These are phyloP conservation scores for Lithobates sylvaticus DNA, from an alignment of 2,797 vertebrate species.

Conservation along the genomic window DNA sequence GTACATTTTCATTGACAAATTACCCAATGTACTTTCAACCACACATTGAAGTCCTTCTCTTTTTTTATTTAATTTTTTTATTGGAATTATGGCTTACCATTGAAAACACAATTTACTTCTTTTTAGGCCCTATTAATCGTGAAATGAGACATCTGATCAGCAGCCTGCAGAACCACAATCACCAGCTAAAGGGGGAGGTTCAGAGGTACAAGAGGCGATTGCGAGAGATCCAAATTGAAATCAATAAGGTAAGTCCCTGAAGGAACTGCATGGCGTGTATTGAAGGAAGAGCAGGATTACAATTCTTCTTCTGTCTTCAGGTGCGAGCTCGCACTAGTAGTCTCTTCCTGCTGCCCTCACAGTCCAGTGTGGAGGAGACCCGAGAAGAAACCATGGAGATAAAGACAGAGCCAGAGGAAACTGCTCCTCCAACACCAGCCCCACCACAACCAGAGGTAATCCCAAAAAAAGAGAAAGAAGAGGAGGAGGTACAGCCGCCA, in stretches of 20 bases:
- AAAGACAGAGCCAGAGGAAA: slow-evolving; percentile 87
- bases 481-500: slow-evolving; percentile 72
- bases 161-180: slow-evolving; percentile 96
- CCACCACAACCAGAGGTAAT: slow-evolving; percentile 63
- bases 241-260: slow-evolving; percentile 83
- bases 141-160: slow-evolving; percentile 98
- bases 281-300: background rate
- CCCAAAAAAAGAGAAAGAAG: slow-evolving; percentile 62
- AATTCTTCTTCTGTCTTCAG: slow-evolving; percentile 68
- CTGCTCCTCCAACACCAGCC: slow-evolving; percentile 73
- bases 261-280: too few species aligned
- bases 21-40: too few species aligned
- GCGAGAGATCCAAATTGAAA: slow-evolving; percentile 90
- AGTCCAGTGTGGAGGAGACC: slow-evolving; percentile 90
- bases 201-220: slow-evolving; percentile 91
- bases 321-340: slow-evolving; percentile 83
- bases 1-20: too few species aligned
- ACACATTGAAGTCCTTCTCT: too few species aligned
- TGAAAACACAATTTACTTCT: too few species aligned
- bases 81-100: too few species aligned
- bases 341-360: slow-evolving; percentile 84
- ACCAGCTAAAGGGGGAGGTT: slow-evolving; percentile 97
- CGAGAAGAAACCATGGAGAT: slow-evolving; percentile 87
- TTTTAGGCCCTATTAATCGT: slow-evolving; percentile 91
- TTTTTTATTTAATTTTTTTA: too few species aligned